These are phyloP conservation scores for Sesamia inferens DNA, from an alignment of 2,888 invertebrate species.

Conservation along the genomic window DNA sequence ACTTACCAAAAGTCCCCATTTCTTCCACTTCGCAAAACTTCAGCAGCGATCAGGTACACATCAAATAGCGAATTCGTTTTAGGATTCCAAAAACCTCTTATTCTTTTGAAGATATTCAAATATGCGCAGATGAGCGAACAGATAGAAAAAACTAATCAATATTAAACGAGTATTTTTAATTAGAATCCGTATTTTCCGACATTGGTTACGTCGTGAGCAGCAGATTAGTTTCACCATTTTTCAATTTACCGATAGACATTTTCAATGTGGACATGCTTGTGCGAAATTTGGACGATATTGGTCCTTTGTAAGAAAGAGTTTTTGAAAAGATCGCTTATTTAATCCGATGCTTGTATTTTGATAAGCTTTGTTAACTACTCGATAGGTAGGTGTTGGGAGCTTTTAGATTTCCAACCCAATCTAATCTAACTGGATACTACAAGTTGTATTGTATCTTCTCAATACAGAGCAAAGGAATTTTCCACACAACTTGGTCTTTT, in stretches of 20 bases:
- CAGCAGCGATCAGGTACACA: background rate
- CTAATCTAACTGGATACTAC: no score
- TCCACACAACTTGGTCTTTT: no score
- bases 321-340: background rate
- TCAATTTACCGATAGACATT: constrained; percentile 55
- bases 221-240: constrained; percentile 60
- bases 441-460: no score
- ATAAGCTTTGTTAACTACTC: background rate
- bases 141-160: constrained; percentile 61
- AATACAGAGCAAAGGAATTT: no score
- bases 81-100: constrained; percentile 10
- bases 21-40: constrained; percentile 14
- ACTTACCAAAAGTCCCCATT: constrained; percentile 49
- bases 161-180: constrained; percentile 65
- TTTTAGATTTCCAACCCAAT: background rate
- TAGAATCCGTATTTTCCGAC: constrained; percentile 61
- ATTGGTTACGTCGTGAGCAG: constrained; percentile 46
- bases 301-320: background rate
- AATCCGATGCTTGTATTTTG: background rate
- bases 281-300: background rate
- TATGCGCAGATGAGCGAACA: constrained; percentile 15
- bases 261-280: constrained; percentile 31
- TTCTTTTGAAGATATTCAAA: constrained; percentile 32
- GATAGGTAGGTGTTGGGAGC: background rate
- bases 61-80: constrained; percentile 21